Conservation (phyloP, 2,113 vertebrate genomes). For the Diglossa brunneiventris region DNA sequence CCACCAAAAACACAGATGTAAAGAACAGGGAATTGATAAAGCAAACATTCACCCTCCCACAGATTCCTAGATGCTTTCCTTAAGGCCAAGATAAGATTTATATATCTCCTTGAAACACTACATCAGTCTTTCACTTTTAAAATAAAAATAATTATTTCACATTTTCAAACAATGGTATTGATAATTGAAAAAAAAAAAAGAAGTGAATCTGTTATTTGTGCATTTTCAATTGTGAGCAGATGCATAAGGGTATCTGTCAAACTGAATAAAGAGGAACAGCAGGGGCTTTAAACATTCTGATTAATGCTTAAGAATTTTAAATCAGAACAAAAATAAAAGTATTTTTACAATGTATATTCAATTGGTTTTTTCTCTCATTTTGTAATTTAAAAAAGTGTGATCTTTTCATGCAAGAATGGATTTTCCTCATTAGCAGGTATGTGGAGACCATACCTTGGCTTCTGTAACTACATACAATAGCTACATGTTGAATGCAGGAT, state of each 20-base stretch:
- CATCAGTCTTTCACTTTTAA: not conserved
- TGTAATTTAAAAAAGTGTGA: not conserved
- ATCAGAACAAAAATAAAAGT: not conserved
- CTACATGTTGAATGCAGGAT: not conserved
- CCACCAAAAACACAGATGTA: not conserved
- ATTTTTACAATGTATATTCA: not conserved
- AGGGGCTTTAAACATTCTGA: not conserved
- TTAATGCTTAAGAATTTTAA: not conserved
- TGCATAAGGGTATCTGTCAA: not conserved
- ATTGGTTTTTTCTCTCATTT: not conserved
- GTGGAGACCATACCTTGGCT: not conserved
- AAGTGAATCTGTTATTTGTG: not conserved
- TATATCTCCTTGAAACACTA: not conserved
- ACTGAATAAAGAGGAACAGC: not conserved
- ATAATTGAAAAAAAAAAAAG: not conserved
- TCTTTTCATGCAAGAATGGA: not conserved
- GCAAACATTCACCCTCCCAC: not conserved
- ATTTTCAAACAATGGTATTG: not conserved
- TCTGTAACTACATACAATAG: not conserved
- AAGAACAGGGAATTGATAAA: not conserved
- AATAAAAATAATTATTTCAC: not conserved
- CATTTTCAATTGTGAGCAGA: not conserved
- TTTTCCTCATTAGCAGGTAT: not conserved
- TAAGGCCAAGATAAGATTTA: not conserved
- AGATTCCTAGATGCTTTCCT: not conserved